phyloP scores from a whole-genome alignment of 2,797 vertebrate genomes.

The Danio albolineatus region DNA sequence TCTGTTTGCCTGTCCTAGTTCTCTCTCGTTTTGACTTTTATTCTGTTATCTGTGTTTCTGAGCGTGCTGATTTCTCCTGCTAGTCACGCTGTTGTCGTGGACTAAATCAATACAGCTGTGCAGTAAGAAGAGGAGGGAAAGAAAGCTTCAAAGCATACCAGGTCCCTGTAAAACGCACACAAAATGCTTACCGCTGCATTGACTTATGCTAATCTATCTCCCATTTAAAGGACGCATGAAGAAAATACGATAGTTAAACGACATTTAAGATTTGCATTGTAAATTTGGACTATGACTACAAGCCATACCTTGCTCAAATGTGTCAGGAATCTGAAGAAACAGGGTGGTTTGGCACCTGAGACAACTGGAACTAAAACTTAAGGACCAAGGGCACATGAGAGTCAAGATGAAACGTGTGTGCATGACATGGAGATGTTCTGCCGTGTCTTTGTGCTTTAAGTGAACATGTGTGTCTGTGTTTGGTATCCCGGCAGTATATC shows the following conservation, averaged over 20 bases:
- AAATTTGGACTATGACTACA: background rate
- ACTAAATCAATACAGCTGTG: conserved; percentile 84
- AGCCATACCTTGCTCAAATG: background rate
- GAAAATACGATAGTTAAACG: background rate
- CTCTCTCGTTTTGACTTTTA: background rate
- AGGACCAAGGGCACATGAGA: conserved; percentile 24
- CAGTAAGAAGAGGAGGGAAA: conserved; percentile 61
- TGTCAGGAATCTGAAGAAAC: conserved; percentile 3
- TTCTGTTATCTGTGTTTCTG: conserved; percentile 38
- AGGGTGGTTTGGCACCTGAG: background rate
- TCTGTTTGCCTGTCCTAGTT: background rate
- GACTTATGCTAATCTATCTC: conserved; percentile 21
- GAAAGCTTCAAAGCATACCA: conserved; percentile 81
- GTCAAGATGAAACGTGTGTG: conserved; percentile 43
- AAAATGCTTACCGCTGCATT: background rate
- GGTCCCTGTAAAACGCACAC: conserved; percentile 59
- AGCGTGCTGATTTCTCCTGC: conserved; percentile 76
- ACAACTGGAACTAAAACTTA: conserved; percentile 32
- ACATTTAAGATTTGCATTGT: background rate
- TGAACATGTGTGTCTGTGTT: conserved; percentile 5
- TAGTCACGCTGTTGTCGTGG: conserved; percentile 77
- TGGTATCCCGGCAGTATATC: conserved; percentile 34
- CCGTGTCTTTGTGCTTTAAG: conserved; percentile 19
- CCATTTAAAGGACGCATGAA: background rate
- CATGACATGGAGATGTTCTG: conserved; percentile 38